Evolutionary conservation across 1,140 invertebrate species (phyloP).

Genomic region (Drosophila persimilis): DNA sequence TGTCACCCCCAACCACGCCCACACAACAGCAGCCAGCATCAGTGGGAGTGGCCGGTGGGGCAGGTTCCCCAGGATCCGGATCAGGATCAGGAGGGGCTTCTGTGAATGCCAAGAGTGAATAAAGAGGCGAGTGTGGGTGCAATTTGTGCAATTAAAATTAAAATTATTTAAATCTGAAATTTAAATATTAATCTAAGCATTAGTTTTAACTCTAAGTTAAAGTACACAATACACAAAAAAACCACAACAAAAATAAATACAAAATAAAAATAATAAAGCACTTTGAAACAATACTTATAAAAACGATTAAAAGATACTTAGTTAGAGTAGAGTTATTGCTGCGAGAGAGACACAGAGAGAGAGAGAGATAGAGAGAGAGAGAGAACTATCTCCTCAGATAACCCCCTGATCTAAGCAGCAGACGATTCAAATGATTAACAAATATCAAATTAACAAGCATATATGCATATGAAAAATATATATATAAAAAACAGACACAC

Average conservation of each 20-base stretch:
- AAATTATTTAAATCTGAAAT: constrained; percentile 3
- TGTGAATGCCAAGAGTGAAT: constrained; percentile 59
- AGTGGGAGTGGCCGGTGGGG: not conserved
- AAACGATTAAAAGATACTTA: constrained; percentile 30
- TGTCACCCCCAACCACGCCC: constrained; percentile 77
- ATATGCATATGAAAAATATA: constrained; percentile 42
- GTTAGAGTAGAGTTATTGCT: constrained; percentile 30
- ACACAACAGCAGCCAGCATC: constrained; percentile 52
- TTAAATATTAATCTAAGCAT: constrained; percentile 18
- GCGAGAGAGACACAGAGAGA: constrained; percentile 1
- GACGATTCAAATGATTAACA: constrained; percentile 41
- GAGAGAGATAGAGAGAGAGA: not conserved
- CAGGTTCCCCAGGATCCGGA: too few relatives aligned
- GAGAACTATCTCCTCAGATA: constrained; percentile 9
- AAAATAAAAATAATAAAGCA: constrained; percentile 17
- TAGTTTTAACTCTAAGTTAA: constrained; percentile 33
- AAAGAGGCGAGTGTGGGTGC: constrained; percentile 8
- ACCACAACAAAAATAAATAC: constrained; percentile 13
- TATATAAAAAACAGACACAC: constrained; percentile 9
- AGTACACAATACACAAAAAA: constrained; percentile 12
- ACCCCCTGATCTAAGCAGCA: constrained; percentile 28
- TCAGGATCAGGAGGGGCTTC: constrained; percentile 19
- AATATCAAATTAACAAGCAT: constrained; percentile 48
- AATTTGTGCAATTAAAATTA: constrained; percentile 38
- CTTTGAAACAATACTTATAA: constrained; percentile 25